Base-by-base conservation (phyloP, 1,140 invertebrate genomes). In the Oncopodura yosiiana region DNA sequence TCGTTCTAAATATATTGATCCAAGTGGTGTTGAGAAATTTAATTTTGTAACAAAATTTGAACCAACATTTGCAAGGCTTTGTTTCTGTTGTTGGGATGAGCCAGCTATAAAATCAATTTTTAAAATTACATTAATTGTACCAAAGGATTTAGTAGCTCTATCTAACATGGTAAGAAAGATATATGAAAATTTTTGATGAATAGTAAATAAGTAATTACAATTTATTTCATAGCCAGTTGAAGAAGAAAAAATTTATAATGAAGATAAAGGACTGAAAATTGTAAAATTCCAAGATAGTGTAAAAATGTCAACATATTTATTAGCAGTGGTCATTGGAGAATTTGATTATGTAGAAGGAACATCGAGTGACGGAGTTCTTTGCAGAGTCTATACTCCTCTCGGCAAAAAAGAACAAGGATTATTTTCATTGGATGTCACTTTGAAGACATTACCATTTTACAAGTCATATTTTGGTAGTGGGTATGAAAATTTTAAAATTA, bases 51-150 rank as follows among this genome's bases (percentile, higher is more conserved):
- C 93, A 34, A 92, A 97, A 70, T 94, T 94, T 71, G 83, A 94
- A 74, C 76, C 92, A 0, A 93, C 89, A 24, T 88, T 94, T 79
- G 93, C 93, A n/a, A 75, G 93, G 48, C 74, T 87, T 60, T 92
- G 90, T 67, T 96, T 98, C 67, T 93, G 93, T 8, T 96, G 93
- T 71, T 97, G 90, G 90, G 93, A 97, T 73, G 93, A 97, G 32
- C 94, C 93, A 36, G 86, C 89, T 11, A 77, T 89, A 8, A 97
- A 96, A 72, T 86, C 92, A 4, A 92, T 87, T 3, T 97, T 96
- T 76, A 84, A 92, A 68, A 85, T 97, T 44, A 83, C 82, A 0
- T 71, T 96, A 5, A 76, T 82, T 60, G 85, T 91, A 49, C 86
- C 87, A 3, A 72, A 76, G 48, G 76, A 82, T 65, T 74, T 82